Percentiles rank a stretch among this genome's conserved stretches.
Conservation (phyloP, 2,113 vertebrate species). For the Sitta europaea region DNA sequence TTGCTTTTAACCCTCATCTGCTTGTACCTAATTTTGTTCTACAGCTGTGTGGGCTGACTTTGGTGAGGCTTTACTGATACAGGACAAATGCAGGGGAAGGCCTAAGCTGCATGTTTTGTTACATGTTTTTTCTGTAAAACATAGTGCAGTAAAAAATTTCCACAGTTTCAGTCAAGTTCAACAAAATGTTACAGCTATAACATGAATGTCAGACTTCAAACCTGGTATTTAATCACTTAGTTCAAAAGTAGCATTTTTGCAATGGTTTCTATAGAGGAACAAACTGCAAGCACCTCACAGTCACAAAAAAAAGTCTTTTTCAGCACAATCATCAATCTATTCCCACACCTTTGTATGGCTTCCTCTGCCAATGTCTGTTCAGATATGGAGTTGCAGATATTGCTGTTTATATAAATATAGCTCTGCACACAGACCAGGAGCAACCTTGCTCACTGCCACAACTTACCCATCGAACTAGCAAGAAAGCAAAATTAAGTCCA, state of each 20-base stretch:
- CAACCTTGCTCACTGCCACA: neutral
- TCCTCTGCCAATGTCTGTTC: neutral
- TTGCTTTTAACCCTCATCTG: neutral
- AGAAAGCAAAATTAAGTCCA: neutral
- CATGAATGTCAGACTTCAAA: constrained; percentile 20
- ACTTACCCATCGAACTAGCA: neutral
- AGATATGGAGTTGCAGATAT: neutral
- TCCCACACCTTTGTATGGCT: neutral
- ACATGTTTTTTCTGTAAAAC: neutral
- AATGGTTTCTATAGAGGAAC: neutral
- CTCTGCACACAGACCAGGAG: neutral
- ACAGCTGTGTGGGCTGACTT: neutral
- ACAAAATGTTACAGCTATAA: constrained; percentile 43
- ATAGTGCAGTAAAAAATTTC: neutral
- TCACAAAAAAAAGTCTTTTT: neutral
- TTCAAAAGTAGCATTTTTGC: constrained; percentile 34
- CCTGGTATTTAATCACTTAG: constrained; percentile 10
- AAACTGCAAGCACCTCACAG: neutral
- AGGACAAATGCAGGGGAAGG: neutral
- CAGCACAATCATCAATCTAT: neutral
- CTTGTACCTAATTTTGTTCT: neutral
- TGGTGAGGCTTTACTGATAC: neutral
- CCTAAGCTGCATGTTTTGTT: neutral
- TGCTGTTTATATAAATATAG: neutral
- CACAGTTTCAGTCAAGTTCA: neutral